Base-by-base conservation (phyloP, 2,888 invertebrate species). In the Achlya flavicornis region DNA sequence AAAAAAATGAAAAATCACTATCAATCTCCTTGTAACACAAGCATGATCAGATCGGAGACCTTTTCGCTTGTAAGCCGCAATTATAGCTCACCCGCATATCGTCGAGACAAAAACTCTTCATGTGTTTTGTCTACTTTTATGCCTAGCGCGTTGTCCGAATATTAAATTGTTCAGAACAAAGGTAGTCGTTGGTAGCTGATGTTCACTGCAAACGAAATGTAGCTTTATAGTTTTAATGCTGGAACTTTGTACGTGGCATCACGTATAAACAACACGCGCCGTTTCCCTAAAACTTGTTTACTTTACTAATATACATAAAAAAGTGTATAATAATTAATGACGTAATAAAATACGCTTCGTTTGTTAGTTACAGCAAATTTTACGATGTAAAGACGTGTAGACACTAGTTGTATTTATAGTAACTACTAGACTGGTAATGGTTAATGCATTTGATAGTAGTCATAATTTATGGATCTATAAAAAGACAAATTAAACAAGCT, bases 331-430 rank as follows among this genome's bases (percentile, higher is more conserved):
- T 53, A 53, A 53, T 53, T 53, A 19, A 53, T 53, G 16, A 53
- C 16, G 53, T 4, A 16, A 14, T 53, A 53, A 19, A 53, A 53
- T 19, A 8, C 19, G 53, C 19, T 1, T n/a, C 53, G 10, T 10
- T 53, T n/a, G 53, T 53, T 16, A 16, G 48, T 48, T 53, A 53
- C 19, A 53, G 53, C 53, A 19, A 53, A 53, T 53, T 53, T 53
- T 19, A 53, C 53, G 53, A 53, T 53, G 19, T 53, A 19, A 53
- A 3, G 53, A 53, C 53, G 53, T 53, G 53, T 53, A 19, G 19
- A 53, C 1, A 53, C 16, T 0, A 14, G 48, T 19, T 53, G 19
- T 19, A 53, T 16, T 53, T 53, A 53, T 53, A 53, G 53, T 4
- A 46, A 46, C 6, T 2, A 46, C 46, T n/a, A 46, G 12, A 8